A percentile compares a stretch with the other conserved stretches of the same genome.
These are phyloP conservation scores for Altica lythri DNA, from an alignment of 2,888 invertebrate genomes.

Conservation along the genomic window DNA sequence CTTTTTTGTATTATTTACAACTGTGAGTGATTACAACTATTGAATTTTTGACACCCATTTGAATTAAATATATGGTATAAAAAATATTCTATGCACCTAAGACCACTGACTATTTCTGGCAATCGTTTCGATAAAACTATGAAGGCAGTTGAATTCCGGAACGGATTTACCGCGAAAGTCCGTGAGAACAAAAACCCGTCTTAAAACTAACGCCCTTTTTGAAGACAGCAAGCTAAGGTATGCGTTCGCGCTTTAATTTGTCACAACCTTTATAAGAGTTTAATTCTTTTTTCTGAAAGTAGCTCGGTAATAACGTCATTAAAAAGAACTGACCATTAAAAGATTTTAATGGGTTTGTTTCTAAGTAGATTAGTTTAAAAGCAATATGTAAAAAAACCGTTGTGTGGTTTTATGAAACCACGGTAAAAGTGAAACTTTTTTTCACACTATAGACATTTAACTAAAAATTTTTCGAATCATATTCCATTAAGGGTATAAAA, in stretches of 20 bases:
- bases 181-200: slow-evolving; percentile 42
- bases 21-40: too few relatives aligned
- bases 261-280: background rate
- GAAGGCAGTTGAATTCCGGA: slow-evolving; percentile 38
- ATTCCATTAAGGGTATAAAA: too few relatives aligned
- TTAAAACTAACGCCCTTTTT: slow-evolving; percentile 32
- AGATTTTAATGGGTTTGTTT: too few relatives aligned
- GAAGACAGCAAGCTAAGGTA: slow-evolving; percentile 3
- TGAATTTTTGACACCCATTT: too few relatives aligned
- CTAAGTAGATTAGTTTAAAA: too few relatives aligned
- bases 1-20: too few relatives aligned
- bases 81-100: too few relatives aligned
- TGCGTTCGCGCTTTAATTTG: slow-evolving; percentile 12
- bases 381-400: too few relatives aligned
- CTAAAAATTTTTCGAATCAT: too few relatives aligned
- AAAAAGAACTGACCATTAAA: slow-evolving; percentile 1
- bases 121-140: slow-evolving; percentile 23
- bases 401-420: too few relatives aligned
- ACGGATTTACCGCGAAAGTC: slow-evolving; percentile 39
- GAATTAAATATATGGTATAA: background rate
- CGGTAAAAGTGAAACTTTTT: too few relatives aligned
- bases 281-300: slow-evolving; percentile 8
- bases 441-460: too few relatives aligned
- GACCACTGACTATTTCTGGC: slow-evolving; percentile 5
- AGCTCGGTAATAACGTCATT: slow-evolving; percentile 14